Base-by-base conservation (phyloP, 2,888 invertebrate genomes). In the Orthonevra nobilis region DNA sequence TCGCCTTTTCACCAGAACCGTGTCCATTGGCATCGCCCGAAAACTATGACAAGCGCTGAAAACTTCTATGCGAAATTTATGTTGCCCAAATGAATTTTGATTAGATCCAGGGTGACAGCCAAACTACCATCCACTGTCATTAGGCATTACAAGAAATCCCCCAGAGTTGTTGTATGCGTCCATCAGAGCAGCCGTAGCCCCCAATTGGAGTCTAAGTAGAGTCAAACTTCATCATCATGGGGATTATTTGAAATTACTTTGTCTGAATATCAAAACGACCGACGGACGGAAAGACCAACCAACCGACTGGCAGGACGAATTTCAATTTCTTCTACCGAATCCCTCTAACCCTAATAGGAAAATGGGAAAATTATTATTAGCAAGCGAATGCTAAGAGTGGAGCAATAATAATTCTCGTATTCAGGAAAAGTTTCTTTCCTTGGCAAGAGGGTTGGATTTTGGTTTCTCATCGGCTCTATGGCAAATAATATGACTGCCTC, bases 161-260 rank as follows among this genome's bases (percentile, higher is more conserved):
- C n/a, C 26, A 50, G 50, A 64, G 52, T 46, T 42, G 52, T 46
- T 42, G 72, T 52, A 66, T 77, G 40, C 52, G 52, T 64, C 56
- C 17, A 1, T 12, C 30, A 38, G 23, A 4, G 23, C 23, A 3
- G 23, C 5, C 23, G 23, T 34, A 23, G 2, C 44, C 0, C 12
- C 19, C 15, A 48, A 69, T 40, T 69, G 32, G 28, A 48, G 48
- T 63, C 56, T 63, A 50, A 52, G 46, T 46, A 70, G 19, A 64
- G 77, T 26, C 64, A 60, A 64, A 77, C 70, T 77, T 60, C 64
- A 64, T 77, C 77, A 60, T 77, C 77, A 66, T 40, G 77, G 52
- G 77, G 77, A 77, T 77, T 77, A 77, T 72, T 72, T 32, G 72
- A 77, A 72, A 77, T 72, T 77, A 72, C 77, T 72, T 77, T 60